Evolutionary conservation across 2,797 vertebrate species (phyloP), one percentile per base, ranked within the genome.

Genomic region (Anableps anableps): DNA sequence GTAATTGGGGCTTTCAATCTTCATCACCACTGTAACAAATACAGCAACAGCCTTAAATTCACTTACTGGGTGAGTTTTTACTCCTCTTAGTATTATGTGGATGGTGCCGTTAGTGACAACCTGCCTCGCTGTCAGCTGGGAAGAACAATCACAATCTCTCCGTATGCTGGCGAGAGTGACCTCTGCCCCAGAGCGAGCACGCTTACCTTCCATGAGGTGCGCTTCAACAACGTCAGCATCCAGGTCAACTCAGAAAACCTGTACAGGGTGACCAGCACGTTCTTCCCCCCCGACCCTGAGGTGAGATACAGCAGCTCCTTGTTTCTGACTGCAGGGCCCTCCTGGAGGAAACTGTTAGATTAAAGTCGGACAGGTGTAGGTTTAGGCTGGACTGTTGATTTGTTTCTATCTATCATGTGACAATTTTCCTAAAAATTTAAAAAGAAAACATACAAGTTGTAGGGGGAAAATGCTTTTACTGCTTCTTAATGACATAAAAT

Each of bases 81-180:
- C 14, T 34, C 66, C n/a, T 0, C 47, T 72, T 86, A 99, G 98
- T 95, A 95, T 11, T 98, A 98, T 0, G 84, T 98, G 60, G 98
- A 99, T 0, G 98, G 98, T 5, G 98, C 96, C 2, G 76, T 91
- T 77, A 98, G 94, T 21, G 92, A 98, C 92, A 97, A 96, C 48
- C 8, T 97, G 2, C 97, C 98, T 7, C 94, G 91, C 26, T 88
- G 91, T 1, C 92, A 96, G 51, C 83, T 88, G 74, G 96, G 90
- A 60, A 96, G 96, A 36, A 98, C 98, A 1, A 94, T 98, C 90
- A 97, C 95, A 0, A 80, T 99, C 83, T 98, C 96, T 0, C 96
- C 97, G 1, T 99, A 97, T 0, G 96, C 96, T 0, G 98, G 97
- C 3, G 97, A 98, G 88, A 96, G 93, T 1, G 97, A 98, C 85